Evolutionary conservation across 2,888 invertebrate genomes (phyloP), one percentile per base, ranked within the genome.

Genomic region (Cyaniris semiargus): DNA sequence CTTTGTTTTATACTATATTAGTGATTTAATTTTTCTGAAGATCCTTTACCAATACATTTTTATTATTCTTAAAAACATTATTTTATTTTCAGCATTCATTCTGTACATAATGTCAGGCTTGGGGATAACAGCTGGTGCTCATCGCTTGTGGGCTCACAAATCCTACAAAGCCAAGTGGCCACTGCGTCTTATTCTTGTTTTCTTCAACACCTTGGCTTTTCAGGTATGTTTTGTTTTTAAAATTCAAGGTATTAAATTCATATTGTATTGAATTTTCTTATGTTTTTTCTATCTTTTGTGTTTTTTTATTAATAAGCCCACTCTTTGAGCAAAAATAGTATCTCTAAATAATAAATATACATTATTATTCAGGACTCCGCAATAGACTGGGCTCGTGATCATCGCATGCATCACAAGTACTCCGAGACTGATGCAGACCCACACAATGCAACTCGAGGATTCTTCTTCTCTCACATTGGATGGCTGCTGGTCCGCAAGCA

Each of bases 111-210:
- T 95, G 80, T 96, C 97, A 10, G 99, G 97, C 6, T 90, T 99
- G 79, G 99, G 99, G 23, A 98, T 99, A 81, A 99, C 99, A 21
- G 99, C 98, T 27, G 99, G 99, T 38, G 98, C 98, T 2, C 99
- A 99, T 91, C 95, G 99, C 83, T 95, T 99, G 48, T 99, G 99
- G 99, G 96, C 99, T 1, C 99, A 99, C 93, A 96, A 97, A 85
- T 96, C 98, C 0, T 99, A 99, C 95, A 99, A 99, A 94, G 99
- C 99, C 8, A 98, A 96, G 89, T 96, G 97, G 95, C 99, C 98
- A 0, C 94, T 99, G 6, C 95, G 97, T 82, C 83, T 98, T 8
- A 91, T 99, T 58, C 94, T 99, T 78, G 95, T 96, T 58, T 83
- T 97, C 74, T 96, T 97, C 92, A 98, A 99, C 90, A 97, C 98